Base-by-base conservation (phyloP, 2,113 vertebrate genomes). In the Pachyramphus minor region DNA sequence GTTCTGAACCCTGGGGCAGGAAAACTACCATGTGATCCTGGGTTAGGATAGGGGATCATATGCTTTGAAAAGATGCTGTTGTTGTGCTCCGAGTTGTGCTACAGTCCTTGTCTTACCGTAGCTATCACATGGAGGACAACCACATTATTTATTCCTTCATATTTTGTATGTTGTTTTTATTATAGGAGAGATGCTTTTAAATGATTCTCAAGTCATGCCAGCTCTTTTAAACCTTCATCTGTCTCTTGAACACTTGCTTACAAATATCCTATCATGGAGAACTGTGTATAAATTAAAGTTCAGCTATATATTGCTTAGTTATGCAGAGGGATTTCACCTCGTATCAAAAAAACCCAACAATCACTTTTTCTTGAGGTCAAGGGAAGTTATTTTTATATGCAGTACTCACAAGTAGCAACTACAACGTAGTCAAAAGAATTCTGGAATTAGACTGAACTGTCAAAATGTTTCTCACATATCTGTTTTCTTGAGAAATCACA, bases 401-500 rank as follows among this genome's bases (percentile, higher is more conserved):
- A 77, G 13, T 59, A 52, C n/a, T 82, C 49, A 53, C 41, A 90
- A 56, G 12, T 56, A 74, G 39, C 44, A 88, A 60, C 82, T 72
- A 49, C 5, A 14, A 52, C 52, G 37, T 5, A 88, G 71, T 64
- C 27, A 39, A 87, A 95, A 90, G 60, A 71, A 75, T 78, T 86
- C 76, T 87, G 79, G 56, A 94, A 94, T 88, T 90, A 77, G 44
- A 68, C 60, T 84, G 71, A 92, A 60, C 69, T 92, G 85, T 87
- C 93, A 94, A 74, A 79, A 69, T 74, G 60, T 89, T 97, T 94
- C 75, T 88, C 68, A 90, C 85, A 78, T 96, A 93, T 94, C 79
- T 90, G 85, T 81, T 96, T 96, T 92, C 89, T 84, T 92, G 92
- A 93, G 95, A 96, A 96, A 93, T 92, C 80, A 72, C n/a, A 94